phyloP scores from a whole-genome alignment of 2,797 vertebrate genomes.

The Acipenser transmontanus region DNA sequence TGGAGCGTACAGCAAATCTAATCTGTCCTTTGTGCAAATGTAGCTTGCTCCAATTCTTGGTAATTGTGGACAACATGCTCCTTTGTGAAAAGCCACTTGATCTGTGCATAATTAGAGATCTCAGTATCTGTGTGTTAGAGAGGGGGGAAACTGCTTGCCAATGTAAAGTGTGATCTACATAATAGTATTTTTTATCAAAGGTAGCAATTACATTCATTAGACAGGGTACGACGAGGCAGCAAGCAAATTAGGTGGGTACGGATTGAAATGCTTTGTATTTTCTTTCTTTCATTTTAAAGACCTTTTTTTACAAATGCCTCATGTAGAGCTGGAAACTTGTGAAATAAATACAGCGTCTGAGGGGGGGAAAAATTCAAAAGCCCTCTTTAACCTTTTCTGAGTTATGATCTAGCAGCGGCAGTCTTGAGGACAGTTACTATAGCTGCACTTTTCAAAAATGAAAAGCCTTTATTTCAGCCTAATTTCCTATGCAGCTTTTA shows the following conservation, averaged over 20 bases:
- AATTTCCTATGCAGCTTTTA: slow-evolving; percentile 87
- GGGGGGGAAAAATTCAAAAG: slow-evolving; percentile 69
- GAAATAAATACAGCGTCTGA: slow-evolving; percentile 73
- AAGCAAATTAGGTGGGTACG: slow-evolving; percentile 98
- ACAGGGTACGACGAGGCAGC: slow-evolving; percentile 78
- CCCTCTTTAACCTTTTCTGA: slow-evolving; percentile 89
- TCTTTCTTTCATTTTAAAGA: slow-evolving; percentile 57
- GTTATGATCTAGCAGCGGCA: slow-evolving; percentile 68
- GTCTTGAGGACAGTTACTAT: slow-evolving; percentile 73
- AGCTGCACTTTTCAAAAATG: slow-evolving; percentile 85
- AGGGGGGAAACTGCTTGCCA: slow-evolving; percentile 79
- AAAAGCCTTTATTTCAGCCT: slow-evolving; percentile 83
- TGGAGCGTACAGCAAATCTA: slow-evolving; percentile 88
- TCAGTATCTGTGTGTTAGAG: slow-evolving; percentile 74
- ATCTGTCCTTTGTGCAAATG: slow-evolving; percentile 95
- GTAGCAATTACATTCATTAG: slow-evolving; percentile 99
- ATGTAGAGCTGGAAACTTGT: slow-evolving; percentile 75
- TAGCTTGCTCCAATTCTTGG: slow-evolving; percentile 88
- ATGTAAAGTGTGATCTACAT: slow-evolving; percentile 99
- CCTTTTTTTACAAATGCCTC: slow-evolving; percentile 70
- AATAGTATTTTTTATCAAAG: slow-evolving; percentile 99
- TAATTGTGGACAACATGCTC: slow-evolving; percentile 93
- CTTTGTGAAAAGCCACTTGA: slow-evolving; percentile 97
- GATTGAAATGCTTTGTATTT: slow-evolving; percentile 91
- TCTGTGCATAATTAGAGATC: slow-evolving; percentile 97